These are phyloP conservation scores for Chascanopsetta lugubris DNA, from an alignment of 2,113 vertebrate genomes.

Conservation along the genomic window DNA sequence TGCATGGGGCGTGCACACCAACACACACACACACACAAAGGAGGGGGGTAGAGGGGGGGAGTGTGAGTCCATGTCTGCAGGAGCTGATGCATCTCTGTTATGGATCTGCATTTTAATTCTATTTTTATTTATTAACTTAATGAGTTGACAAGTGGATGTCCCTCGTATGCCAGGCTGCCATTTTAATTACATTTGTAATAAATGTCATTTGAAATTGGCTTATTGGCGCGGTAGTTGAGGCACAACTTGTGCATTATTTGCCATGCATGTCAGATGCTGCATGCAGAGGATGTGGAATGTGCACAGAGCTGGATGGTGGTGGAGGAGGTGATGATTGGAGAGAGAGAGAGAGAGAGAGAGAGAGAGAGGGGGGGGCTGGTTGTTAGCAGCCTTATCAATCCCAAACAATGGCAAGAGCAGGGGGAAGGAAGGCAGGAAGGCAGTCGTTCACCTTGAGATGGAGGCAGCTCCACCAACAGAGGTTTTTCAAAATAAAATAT, in stretches of 20 bases:
- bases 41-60: background rate
- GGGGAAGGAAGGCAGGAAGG: constrained; percentile 45
- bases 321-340: constrained; percentile 35
- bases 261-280: background rate
- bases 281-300: background rate
- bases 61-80: constrained; percentile 29
- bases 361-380: constrained; percentile 25
- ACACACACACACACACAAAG: constrained; percentile 15
- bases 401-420: constrained; percentile 70
- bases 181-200: background rate
- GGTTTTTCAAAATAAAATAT: background rate
- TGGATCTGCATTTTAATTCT: constrained; percentile 32
- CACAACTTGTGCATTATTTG: constrained; percentile 2
- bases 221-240: background rate
- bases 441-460: constrained; percentile 72
- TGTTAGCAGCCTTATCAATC: constrained; percentile 53
- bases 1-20: background rate
- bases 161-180: background rate
- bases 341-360: constrained; percentile 29
- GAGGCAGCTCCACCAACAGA: constrained; percentile 33
- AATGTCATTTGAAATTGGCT: background rate
- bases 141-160: constrained; percentile 4
- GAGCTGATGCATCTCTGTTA: constrained; percentile 56
- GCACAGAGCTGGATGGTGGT: constrained; percentile 2
- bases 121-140: constrained; percentile 32